Evolutionary conservation across 1,140 invertebrate genomes (phyloP), one percentile per base, ranked within the genome.

Genomic region (Doryteuthis pealeii): DNA sequence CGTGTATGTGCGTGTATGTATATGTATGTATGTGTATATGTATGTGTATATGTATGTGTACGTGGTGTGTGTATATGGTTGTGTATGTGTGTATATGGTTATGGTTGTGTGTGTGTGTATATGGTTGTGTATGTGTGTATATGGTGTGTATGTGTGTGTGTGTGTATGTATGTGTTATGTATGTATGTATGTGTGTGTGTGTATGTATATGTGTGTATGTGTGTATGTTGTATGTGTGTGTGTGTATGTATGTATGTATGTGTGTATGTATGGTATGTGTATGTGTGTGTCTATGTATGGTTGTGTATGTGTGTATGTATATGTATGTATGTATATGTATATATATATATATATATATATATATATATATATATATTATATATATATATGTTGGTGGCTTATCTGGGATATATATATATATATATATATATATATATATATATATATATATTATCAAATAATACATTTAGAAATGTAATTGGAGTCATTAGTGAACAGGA

Each of bases 381-480:
- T 89, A 87, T 74, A 87, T 92, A 89, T 90, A 69, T 94, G 66
- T 22, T 80, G 76, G 49, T n/a, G 26, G n/a, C n/a, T n/a, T 28
- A 28, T 28, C 10, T 67, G 12, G 10, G 8, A 67, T 67, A 67
- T 67, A 28, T 28, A 28, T 67, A 67, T 28, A 67, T 67, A 67
- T 67, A 67, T 67, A 28, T 49, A 49, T 49, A 49, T 49, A 49
- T 1, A 49, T 49, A 22, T 0, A 49, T 15, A 49, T 49, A 1
- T 49, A 22, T 49, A n/a, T n/a, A n/a, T n/a, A n/a, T n/a, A n/a
- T n/a, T n/a, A n/a, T n/a, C n/a, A n/a, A n/a, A n/a, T n/a, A n/a
- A n/a, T n/a, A n/a, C n/a, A n/a, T n/a, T n/a, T n/a, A n/a, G n/a
- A n/a, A n/a, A n/a, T n/a, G n/a, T n/a, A n/a, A n/a, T n/a, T n/a